Evolutionary conservation across 2,888 invertebrate genomes (phyloP), one percentile per base, ranked within the genome.

Genomic region (Campaea margaritaria): DNA sequence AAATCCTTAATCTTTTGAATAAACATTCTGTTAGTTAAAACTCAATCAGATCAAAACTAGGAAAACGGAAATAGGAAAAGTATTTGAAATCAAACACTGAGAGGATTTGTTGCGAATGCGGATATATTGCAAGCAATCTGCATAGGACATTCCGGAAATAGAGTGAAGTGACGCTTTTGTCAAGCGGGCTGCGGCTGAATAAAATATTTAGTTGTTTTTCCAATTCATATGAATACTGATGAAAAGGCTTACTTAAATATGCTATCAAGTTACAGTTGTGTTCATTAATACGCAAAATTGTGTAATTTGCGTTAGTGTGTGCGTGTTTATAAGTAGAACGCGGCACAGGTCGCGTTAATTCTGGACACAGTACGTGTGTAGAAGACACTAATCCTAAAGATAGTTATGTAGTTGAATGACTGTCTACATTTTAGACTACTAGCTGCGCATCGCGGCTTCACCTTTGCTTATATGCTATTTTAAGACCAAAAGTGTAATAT

Each of bases 271-370:
- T 21, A 31, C 31, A 31, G 31, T 31, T 21, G 5, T 21, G 9
- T 31, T 31, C 31, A 9, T 9, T 31, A 31, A 3, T 31, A 31
- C 31, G 31, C 31, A 9, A 31, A 31, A 9, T 9, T 9, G 10
- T 9, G 31, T 31, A 31, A 31, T 31, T 31, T 9, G 4, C 31
- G 4, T 7, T 31, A 9, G 31, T 31, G 31, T 31, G 31, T 42
- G 42, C 42, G 42, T 42, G 42, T 42, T 14, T 11, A 42, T 42
- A 42, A 42, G 16, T 42, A 42, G 42, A 11, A 42, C 42, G 14
- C 15, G 16, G 11, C 42, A 42, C 16, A 14, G 16, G 11, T 15
- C 42, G 42, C 16, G 42, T 13, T 10, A 15, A 16, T 16, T 15
- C 42, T 42, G 16, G 31, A 39, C 14, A 14, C 39, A 7, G 14